Percentiles rank a stretch among this genome's conserved stretches.
Conservation (phyloP, 1,140 invertebrate genomes). For the Zophobas atratus region DNA sequence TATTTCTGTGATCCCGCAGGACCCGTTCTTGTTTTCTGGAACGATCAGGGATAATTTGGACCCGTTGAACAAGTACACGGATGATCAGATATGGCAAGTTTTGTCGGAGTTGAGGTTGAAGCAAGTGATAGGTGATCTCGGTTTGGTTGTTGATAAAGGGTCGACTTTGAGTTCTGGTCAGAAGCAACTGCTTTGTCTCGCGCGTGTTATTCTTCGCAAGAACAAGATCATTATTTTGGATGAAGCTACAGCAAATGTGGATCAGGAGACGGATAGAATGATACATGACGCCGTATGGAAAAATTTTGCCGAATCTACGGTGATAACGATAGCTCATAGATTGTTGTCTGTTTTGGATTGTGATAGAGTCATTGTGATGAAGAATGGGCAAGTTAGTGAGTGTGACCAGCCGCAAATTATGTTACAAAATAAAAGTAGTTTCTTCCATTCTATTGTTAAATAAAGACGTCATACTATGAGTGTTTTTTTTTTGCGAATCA, state of each 20-base stretch:
- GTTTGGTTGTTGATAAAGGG: constrained; percentile 76
- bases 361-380: constrained; percentile 82
- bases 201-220: constrained; percentile 80
- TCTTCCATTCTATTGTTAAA: constrained; percentile 70
- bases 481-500: no score
- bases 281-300: constrained; percentile 78
- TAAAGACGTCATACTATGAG: no score
- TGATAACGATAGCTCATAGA: constrained; percentile 88
- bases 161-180: constrained; percentile 86
- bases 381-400: constrained; percentile 76
- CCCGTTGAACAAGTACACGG: constrained; percentile 70
- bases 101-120: constrained; percentile 65
- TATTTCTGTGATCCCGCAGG: constrained; percentile 78
- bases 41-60: constrained; percentile 73
- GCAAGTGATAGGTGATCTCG: constrained; percentile 54
- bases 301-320: constrained; percentile 84
- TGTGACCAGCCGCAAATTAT: constrained; percentile 81
- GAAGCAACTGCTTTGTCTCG: constrained; percentile 85
- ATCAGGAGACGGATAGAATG: constrained; percentile 79
- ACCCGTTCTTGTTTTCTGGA: constrained; percentile 75
- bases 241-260: constrained; percentile 81
- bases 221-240: constrained; percentile 87
- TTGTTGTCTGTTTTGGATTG: constrained; percentile 88
- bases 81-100: constrained; percentile 66
- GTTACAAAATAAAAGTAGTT: constrained; percentile 74